Evolutionary conservation across 2,888 invertebrate species (phyloP).

Genomic region (Acheta domesticus): DNA sequence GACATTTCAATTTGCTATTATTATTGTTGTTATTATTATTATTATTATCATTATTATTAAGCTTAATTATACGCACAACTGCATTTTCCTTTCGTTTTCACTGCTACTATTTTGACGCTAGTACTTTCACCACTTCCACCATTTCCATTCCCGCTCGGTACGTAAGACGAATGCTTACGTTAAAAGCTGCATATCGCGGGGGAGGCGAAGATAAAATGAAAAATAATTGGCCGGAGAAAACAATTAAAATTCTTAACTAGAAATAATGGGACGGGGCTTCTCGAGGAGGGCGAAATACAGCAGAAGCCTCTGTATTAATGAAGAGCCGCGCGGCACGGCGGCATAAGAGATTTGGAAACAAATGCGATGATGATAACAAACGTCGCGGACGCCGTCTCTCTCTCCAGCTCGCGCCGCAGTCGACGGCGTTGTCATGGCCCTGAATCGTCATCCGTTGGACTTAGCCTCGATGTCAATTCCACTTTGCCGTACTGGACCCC

Average conservation of each 20-base stretch:
- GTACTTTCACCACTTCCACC: no score
- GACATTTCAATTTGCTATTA: no score
- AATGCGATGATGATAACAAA: background rate
- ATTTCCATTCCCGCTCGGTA: background rate
- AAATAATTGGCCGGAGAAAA: slow-evolving; percentile 4
- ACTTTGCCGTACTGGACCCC: no score
- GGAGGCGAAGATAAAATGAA: slow-evolving; percentile 18
- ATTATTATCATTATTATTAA: no score
- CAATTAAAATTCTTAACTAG: slow-evolving; percentile 11
- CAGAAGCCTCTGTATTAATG: background rate
- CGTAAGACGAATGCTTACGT: background rate
- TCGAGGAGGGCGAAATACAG: background rate
- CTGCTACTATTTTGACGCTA: no score
- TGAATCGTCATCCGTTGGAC: no score
- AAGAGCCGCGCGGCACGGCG: background rate
- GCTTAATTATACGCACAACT: no score
- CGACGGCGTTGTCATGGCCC: no score
- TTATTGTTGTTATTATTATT: no score
- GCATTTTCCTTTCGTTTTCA: no score
- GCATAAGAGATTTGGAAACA: background rate
- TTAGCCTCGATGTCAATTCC: no score
- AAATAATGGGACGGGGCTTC: background rate
- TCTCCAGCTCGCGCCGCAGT: background rate
- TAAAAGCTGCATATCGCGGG: background rate
- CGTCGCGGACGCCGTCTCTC: background rate